Base-by-base conservation (phyloP, 2,888 invertebrate genomes). In the Stenchaetothrips biformis region DNA sequence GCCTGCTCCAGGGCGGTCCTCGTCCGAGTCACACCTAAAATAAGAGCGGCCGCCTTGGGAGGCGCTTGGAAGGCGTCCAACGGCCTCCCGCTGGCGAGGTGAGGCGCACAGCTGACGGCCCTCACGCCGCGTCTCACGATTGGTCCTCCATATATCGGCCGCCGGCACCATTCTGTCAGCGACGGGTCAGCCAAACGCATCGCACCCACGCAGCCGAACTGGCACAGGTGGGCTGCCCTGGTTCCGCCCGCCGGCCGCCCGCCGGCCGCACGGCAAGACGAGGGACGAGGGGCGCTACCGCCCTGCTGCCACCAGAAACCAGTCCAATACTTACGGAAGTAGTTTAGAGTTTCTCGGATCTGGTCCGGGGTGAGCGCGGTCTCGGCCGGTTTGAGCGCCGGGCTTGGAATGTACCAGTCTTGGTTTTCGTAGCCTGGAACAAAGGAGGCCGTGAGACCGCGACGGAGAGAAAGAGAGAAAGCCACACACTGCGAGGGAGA, bases 271-370 rank as follows among this genome's bases (percentile, higher is more conserved):
- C n/a, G n/a, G n/a, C n/a, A n/a, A n/a, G n/a, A n/a, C n/a, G n/a
- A n/a, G n/a, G n/a, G n/a, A n/a, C n/a, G n/a, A n/a, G n/a, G n/a
- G n/a, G n/a, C n/a, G n/a, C n/a, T n/a, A n/a, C n/a, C n/a, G n/a
- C n/a, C n/a, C n/a, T n/a, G n/a, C n/a, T n/a, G n/a, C n/a, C n/a
- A n/a, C n/a, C n/a, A 27, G 47, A 79, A 79, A 21, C 2, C 37
- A 37, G 37, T 1, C 37, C 37, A 80, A 83, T 88, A 95, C 97
- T 96, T 89, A 98, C 97, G 93, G 89, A 98, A 98, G 90, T 98
- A 98, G 90, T 97, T 97, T 85, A 98, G 92, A 81, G 97, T 96
- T 89, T 97, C 97, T 88, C 96, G 93, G 89, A 96, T 95, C 89
- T 97, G 96, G 88, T 97, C 97, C 89, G 95, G 94, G 81, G 96